Percentiles rank a stretch among this genome's conserved stretches.
phyloP scores from a whole-genome alignment of 2,797 vertebrate genomes.

The Danio jaintianensis region DNA sequence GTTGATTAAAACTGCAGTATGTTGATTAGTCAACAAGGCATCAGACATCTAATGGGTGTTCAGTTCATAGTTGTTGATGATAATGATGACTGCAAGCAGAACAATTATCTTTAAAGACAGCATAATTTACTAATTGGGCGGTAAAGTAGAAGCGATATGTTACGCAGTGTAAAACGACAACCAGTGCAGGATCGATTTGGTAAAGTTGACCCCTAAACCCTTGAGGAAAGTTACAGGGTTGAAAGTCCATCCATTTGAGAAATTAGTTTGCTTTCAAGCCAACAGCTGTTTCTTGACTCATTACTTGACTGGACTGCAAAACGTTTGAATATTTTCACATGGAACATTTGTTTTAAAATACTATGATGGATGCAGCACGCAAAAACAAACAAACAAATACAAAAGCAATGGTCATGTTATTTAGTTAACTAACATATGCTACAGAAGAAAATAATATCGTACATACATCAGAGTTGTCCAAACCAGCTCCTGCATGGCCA shows the following conservation, averaged over 20 bases:
- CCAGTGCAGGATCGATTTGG: background rate
- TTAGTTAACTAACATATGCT: too few relatives aligned
- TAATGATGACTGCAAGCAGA: conserved; percentile 15
- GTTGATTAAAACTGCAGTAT: conserved; percentile 9
- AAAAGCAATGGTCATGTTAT: too few relatives aligned
- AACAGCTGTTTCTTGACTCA: background rate
- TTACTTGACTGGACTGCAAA: background rate
- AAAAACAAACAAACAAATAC: too few relatives aligned
- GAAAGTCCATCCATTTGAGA: conserved; percentile 9
- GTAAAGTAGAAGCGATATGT: background rate
- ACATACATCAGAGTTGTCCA: too few relatives aligned
- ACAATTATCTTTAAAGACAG: conserved; percentile 16
- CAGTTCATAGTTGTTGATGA: conserved; percentile 5
- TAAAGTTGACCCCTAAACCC: conserved; percentile 14
- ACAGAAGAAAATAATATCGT: too few relatives aligned
- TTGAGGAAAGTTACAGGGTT: background rate
- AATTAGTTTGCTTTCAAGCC: conserved; percentile 6
- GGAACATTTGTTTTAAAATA: background rate
- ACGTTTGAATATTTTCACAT: background rate
- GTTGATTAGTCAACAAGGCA: conserved; percentile 27
- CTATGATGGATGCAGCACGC: background rate
- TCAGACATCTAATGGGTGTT: conserved; percentile 18
- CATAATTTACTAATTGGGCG: conserved; percentile 34
- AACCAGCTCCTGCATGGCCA: too few relatives aligned
- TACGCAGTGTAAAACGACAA: background rate